These are phyloP conservation scores for Leucoma salicis DNA, from an alignment of 2,888 invertebrate species.

Conservation along the genomic window DNA sequence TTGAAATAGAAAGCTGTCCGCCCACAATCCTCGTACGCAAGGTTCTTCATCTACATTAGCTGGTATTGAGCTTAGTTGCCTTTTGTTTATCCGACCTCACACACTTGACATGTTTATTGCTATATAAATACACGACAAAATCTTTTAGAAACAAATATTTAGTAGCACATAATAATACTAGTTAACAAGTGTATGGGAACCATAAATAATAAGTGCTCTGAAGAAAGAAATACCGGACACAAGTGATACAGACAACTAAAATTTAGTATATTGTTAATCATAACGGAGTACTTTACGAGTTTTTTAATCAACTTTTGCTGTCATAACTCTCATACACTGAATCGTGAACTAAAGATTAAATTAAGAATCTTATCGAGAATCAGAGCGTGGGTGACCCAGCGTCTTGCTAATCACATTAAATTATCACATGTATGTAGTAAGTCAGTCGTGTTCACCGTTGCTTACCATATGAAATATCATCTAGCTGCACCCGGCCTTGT, in stretches of 20 bases:
- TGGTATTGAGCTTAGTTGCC: constrained; percentile 28
- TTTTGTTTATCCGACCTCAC: constrained; percentile 23
- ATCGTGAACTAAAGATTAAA: constrained; percentile 45
- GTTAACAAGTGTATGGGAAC: constrained; percentile 31
- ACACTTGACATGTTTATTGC: constrained; percentile 21
- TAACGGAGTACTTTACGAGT: not conserved
- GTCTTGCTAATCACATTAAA: constrained; percentile 41
- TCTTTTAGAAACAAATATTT: not conserved
- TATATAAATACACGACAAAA: constrained; percentile 9
- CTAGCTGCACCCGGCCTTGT: constrained; percentile 65
- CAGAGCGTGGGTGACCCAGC: constrained; percentile 43
- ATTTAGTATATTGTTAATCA: not conserved
- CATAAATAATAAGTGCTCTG: constrained; percentile 29
- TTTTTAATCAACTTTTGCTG: constrained; percentile 11
- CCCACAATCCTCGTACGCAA: constrained; percentile 50
- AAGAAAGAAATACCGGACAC: constrained; percentile 22
- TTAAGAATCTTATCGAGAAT: constrained; percentile 47
- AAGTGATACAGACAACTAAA: not conserved
- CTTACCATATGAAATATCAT: constrained; percentile 76
- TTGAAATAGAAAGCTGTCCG: constrained; percentile 73
- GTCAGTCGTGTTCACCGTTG: constrained; percentile 67
- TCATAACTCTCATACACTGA: constrained; percentile 23
- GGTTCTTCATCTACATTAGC: constrained; percentile 27
- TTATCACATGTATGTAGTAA: constrained; percentile 42
- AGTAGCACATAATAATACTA: not conserved